Base-by-base conservation (phyloP, 2,888 invertebrate genomes). In the Campoplex capitator region DNA sequence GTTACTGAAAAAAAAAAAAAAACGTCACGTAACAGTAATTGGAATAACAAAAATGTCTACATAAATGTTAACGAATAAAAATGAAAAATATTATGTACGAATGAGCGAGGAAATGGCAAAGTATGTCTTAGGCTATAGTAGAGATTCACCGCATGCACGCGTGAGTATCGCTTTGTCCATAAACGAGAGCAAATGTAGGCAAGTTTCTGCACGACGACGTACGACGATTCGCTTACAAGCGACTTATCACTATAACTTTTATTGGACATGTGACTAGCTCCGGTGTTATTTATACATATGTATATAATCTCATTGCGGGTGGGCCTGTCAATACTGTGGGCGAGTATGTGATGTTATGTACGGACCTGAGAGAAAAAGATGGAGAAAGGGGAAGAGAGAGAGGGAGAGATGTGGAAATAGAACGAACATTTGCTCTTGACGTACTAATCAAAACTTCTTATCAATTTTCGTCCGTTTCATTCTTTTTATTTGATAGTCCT, bases 391-490 rank as follows among this genome's bases (percentile, higher is more conserved):
- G 23, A 23, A 45, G 68, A 23, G 42, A 42, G 35, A 62, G 45
- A 35, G 16, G 28, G 56, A 70, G 75, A 70, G 42, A 28, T 9
- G 3, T 42, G 45, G 71, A 70, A 54, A 76, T 42, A 75, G 42
- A 81, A 68, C 45, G 45, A 16, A 11, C 82, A 2, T 8, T 6
- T 73, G 35, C 23, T 65, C 35, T 83, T 83, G 38, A 18, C 16
- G 32, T 58, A 78, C 67, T 77, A 84, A 86, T 84, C 81, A 78
- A 81, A 86, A 86, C 81, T 86, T 78, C 77, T 84, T 84, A 86
- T 86, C 77, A 67, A 51, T 73, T 84, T 83, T 65, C 32, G 71
- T 77, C 38, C 28, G 54, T 32, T 38, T 70, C n/a, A 54, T 54
- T 71, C 48, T 35, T 77, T 80, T 82, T 82, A 82, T 78, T 74